Conservation (phyloP, 2,888 invertebrate species). For the Drosophila subquinaria region DNA sequence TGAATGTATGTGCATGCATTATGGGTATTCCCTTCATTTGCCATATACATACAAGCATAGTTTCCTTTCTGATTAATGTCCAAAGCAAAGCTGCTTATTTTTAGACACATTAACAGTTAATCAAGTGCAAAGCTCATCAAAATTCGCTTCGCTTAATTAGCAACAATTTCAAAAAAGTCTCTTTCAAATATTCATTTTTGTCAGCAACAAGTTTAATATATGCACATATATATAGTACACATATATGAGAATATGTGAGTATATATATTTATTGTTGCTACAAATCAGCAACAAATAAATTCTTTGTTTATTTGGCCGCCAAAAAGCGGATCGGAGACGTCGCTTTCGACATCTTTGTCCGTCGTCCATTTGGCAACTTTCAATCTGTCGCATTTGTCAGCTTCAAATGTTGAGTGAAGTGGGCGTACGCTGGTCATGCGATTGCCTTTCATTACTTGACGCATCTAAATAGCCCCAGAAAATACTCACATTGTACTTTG, state of each 20-base stretch:
- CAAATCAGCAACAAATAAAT: constrained; percentile 32
- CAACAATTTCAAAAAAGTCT: constrained; percentile 21
- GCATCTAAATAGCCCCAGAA: constrained; percentile 44
- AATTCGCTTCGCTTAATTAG: constrained; percentile 67
- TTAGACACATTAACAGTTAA: constrained; percentile 62
- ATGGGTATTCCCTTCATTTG: constrained; percentile 30
- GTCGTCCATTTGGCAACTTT: constrained; percentile 68
- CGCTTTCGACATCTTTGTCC: constrained; percentile 55
- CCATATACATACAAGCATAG: constrained; percentile 13
- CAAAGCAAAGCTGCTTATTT: constrained; percentile 55
- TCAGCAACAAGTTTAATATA: constrained; percentile 2
- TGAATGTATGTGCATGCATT: constrained; percentile 57
- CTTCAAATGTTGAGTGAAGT: constrained; percentile 66
- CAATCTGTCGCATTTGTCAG: constrained; percentile 79
- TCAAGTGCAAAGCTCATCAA: constrained; percentile 70
- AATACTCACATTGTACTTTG: background rate
- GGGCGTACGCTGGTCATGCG: constrained; percentile 68
- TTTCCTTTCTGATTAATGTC: constrained; percentile 52
- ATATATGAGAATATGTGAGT: constrained; percentile 1
- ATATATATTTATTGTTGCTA: constrained; percentile 10
- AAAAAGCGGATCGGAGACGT: constrained; percentile 42
- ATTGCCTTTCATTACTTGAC: constrained; percentile 53
- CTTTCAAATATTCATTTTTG: constrained; percentile 9
- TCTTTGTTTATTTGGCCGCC: constrained; percentile 47
- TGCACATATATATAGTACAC: background rate